Evolutionary conservation across 2,888 invertebrate genomes (phyloP).

Genomic region (Erynnis tages): DNA sequence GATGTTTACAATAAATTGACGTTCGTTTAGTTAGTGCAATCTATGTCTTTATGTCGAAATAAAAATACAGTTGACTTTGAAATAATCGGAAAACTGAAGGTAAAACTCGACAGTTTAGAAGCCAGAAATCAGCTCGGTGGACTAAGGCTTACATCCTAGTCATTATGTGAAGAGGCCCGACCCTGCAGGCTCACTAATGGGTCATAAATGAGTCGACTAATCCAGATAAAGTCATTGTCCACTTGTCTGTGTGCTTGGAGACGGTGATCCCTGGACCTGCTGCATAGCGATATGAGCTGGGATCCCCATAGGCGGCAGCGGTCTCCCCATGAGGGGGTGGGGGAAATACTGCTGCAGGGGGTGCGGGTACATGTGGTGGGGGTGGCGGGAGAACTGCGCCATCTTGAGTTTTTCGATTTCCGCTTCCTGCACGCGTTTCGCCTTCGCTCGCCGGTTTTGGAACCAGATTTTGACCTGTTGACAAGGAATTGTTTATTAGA

Average conservation of each 20-base stretch:
- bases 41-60: no score
- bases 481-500: constrained; percentile 31
- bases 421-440: constrained; percentile 98
- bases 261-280: constrained; percentile 69
- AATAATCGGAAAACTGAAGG: no score
- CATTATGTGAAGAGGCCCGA: no score
- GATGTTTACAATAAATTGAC: no score
- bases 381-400: constrained; percentile 84
- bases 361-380: constrained; percentile 82
- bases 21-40: no score
- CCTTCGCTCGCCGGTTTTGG: constrained; percentile 97
- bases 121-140: no score
- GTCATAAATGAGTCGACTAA: no score
- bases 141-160: no score
- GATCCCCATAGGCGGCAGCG: constrained; percentile 72
- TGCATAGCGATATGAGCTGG: constrained; percentile 70
- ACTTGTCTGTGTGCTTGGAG: constrained; percentile 61
- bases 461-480: constrained; percentile 93
- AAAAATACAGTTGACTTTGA: no score
- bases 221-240: no score
- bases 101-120: no score
- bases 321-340: constrained; percentile 81
- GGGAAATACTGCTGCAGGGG: constrained; percentile 84
- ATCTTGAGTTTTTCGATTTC: constrained; percentile 98
- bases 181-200: no score